Evolutionary conservation across 2,113 vertebrate genomes (phyloP).

Genomic region (Syngnathus typhle): DNA sequence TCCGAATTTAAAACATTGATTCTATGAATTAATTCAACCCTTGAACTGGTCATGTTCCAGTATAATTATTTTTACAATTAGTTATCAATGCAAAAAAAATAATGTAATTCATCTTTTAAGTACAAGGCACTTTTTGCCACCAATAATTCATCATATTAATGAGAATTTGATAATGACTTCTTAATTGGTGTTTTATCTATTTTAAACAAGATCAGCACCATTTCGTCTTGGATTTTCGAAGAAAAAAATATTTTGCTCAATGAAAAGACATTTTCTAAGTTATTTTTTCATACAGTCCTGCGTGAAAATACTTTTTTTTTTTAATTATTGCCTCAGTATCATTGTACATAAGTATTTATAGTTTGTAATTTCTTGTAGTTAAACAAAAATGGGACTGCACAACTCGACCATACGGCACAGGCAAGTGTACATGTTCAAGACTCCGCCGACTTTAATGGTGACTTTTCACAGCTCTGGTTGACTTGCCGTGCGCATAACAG

Average conservation of each 20-base stretch:
- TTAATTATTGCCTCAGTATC: conserved; percentile 50
- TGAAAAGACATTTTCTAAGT: conserved; percentile 65
- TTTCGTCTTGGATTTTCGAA: conserved; percentile 35
- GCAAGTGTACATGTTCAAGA: conserved; percentile 28
- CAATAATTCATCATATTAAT: conserved; percentile 35
- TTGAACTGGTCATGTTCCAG: conserved; percentile 28
- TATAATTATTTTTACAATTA: conserved; percentile 23
- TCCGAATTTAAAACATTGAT: conserved; percentile 39
- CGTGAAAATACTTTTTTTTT: conserved; percentile 56
- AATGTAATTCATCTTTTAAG: conserved; percentile 36
- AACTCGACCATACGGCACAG: conserved; percentile 25
- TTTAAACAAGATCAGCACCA: conserved; percentile 37
- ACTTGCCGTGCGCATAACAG: conserved; percentile 15
- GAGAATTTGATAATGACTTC: conserved; percentile 21
- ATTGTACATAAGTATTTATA: conserved; percentile 64
- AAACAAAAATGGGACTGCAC: conserved; percentile 28
- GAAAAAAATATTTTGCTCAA: conserved; percentile 55
- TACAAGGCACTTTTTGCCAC: conserved; percentile 48
- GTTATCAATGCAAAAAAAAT: not conserved
- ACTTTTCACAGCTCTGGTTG: conserved; percentile 8
- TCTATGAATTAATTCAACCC: conserved; percentile 47
- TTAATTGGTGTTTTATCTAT: conserved; percentile 54
- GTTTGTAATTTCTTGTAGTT: conserved; percentile 49
- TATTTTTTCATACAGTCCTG: conserved; percentile 68
- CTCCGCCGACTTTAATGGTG: conserved; percentile 1